Evolutionary conservation across 2,797 vertebrate species (phyloP).

Genomic region (Sparidentex hasta): DNA sequence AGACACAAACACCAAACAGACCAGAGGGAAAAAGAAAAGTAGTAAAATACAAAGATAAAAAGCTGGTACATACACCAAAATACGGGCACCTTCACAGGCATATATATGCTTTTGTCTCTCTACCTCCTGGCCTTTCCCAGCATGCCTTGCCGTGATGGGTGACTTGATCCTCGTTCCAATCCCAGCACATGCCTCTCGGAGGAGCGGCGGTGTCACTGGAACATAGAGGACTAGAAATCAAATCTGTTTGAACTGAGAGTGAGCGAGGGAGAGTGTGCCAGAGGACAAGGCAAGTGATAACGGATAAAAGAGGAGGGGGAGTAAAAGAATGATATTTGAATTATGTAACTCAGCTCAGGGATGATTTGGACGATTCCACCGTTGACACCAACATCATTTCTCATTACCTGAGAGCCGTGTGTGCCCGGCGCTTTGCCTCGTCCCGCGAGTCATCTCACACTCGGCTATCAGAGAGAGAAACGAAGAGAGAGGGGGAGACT

Average conservation of each 20-base stretch:
- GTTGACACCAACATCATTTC: constrained; percentile 86
- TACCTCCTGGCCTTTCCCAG: constrained; percentile 69
- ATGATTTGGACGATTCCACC: constrained; percentile 84
- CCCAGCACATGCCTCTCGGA: constrained; percentile 69
- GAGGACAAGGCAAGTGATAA: constrained; percentile 79
- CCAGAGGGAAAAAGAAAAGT: neutral
- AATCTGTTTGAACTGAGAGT: constrained; percentile 81
- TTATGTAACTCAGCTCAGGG: constrained; percentile 84
- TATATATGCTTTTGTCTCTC: constrained; percentile 48
- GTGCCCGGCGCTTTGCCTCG: constrained; percentile 68
- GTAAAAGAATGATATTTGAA: constrained; percentile 83
- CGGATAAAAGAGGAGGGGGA: constrained; percentile 78
- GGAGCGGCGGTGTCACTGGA: constrained; percentile 75
- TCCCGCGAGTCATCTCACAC: constrained; percentile 78
- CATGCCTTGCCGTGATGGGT: constrained; percentile 71
- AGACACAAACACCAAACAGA: constrained; percentile 12
- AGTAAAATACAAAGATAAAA: constrained; percentile 28
- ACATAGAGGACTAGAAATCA: constrained; percentile 81
- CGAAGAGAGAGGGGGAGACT: constrained; percentile 30
- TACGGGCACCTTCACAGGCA: constrained; percentile 22
- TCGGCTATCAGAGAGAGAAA: constrained; percentile 61
- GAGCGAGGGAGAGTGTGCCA: constrained; percentile 72
- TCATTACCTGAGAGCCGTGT: constrained; percentile 83
- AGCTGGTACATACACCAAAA: constrained; percentile 22
- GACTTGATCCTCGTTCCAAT: constrained; percentile 76